Conservation (phyloP, 2,797 vertebrate species). For the Danio kyathit region DNA sequence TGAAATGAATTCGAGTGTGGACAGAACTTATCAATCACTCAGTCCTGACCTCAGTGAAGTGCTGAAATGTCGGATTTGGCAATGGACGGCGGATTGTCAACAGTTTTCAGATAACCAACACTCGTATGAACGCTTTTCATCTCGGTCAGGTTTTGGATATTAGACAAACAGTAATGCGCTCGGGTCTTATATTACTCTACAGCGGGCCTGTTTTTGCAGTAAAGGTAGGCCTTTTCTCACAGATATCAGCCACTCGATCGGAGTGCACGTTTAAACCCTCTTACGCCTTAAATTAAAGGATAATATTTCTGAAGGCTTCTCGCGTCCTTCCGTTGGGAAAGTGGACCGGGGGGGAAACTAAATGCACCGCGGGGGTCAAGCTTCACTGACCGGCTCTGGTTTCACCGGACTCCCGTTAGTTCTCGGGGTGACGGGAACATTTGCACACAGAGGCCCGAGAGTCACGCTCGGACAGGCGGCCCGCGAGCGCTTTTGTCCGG, state of each 20-base stretch:
- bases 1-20: too few species aligned
- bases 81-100: neutral
- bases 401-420: constrained; percentile 42
- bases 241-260: constrained; percentile 62
- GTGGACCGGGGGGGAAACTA: constrained; percentile 45
- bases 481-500: constrained; percentile 55
- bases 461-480: constrained; percentile 54
- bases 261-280: constrained; percentile 58
- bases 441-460: constrained; percentile 48
- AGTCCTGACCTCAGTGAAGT: constrained; percentile 5
- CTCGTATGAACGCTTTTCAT: neutral
- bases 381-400: constrained; percentile 58
- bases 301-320: constrained; percentile 65
- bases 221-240: constrained; percentile 67
- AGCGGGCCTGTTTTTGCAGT: constrained; percentile 32
- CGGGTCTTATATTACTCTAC: constrained; percentile 38
- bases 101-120: neutral
- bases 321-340: constrained; percentile 55
- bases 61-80: constrained; percentile 9
- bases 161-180: constrained; percentile 20
- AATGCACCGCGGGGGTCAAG: constrained; percentile 60
- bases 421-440: constrained; percentile 44
- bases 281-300: constrained; percentile 64
- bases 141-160: constrained; percentile 31
- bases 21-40: too few species aligned